phyloP scores from a whole-genome alignment of 2,888 invertebrate species.

The Ethmia dodecea region DNA sequence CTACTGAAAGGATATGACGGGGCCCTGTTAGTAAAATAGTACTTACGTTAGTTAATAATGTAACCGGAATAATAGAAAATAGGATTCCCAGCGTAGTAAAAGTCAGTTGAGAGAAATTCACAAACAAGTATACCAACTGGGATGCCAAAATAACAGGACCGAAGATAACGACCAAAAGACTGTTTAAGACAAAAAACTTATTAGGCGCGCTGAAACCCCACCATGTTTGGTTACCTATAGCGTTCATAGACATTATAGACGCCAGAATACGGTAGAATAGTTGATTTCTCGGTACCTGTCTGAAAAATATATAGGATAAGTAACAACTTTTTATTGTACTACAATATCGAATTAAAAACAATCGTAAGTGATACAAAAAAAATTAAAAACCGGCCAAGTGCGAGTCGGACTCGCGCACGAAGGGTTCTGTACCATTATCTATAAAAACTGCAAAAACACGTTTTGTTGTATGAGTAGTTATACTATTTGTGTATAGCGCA shows the following conservation, averaged over 20 bases:
- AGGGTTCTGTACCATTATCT: too few relatives aligned
- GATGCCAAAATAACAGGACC: neutral
- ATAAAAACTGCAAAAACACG: too few relatives aligned
- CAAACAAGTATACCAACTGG: neutral
- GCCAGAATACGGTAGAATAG: neutral
- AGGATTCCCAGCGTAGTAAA: constrained; percentile 6
- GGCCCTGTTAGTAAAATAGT: too few relatives aligned
- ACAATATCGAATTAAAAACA: too few relatives aligned
- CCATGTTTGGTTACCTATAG: neutral
- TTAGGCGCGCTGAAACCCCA: neutral
- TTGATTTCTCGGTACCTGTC: neutral
- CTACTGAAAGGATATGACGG: too few relatives aligned
- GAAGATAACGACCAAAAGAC: neutral
- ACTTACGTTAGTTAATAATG: neutral
- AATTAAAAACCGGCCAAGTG: too few relatives aligned
- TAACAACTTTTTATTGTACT: too few relatives aligned
- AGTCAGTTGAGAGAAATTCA: constrained; percentile 3
- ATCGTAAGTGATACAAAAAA: too few relatives aligned
- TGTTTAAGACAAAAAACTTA: neutral
- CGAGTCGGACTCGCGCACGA: too few relatives aligned
- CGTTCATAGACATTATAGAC: neutral
- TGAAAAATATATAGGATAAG: too few relatives aligned
- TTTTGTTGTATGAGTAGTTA: too few relatives aligned
- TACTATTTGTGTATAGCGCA: too few relatives aligned
- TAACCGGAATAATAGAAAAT: constrained; percentile 2